Percentiles rank a stretch among this genome's conserved stretches.
Evolutionary conservation across 1,140 invertebrate genomes (phyloP).

Genomic region (Ephestia elutella): DNA sequence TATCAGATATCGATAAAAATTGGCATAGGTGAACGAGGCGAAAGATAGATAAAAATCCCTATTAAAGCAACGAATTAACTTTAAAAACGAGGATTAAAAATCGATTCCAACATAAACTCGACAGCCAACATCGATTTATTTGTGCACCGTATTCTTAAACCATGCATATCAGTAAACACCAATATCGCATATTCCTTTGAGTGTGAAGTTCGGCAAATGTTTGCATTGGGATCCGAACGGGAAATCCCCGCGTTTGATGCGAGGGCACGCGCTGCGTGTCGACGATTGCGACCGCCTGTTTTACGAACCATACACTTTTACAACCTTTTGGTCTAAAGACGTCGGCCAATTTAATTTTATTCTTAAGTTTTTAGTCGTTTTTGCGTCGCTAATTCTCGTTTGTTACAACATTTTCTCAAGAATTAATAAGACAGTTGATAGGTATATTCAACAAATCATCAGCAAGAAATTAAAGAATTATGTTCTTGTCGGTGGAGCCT

Average conservation of each 20-base stretch:
- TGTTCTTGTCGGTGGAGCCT: no score
- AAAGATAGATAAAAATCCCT: no score
- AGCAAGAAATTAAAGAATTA: no score
- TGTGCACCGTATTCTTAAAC: neutral
- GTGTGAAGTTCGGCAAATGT: conserved; percentile 14
- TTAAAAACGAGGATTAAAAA: neutral
- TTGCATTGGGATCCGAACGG: conserved; percentile 4
- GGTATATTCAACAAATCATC: no score
- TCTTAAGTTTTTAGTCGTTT: no score
- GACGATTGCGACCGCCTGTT: conserved; percentile 3
- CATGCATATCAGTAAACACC: conserved; percentile 3
- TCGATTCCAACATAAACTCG: neutral
- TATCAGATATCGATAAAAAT: no score
- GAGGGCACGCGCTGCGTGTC: conserved; percentile 6
- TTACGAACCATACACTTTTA: conserved; percentile 4
- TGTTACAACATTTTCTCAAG: no score
- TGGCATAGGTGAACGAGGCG: no score
- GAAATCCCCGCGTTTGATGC: conserved; percentile 7
- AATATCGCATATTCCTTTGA: conserved; percentile 12
- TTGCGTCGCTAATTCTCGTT: no score
- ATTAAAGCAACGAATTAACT: neutral
- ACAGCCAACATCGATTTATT: no score
- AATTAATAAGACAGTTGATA: no score
- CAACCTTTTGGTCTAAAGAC: neutral
- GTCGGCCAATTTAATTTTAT: neutral